phyloP scores from a whole-genome alignment of 1,140 invertebrate genomes.

The Planococcus citri region DNA sequence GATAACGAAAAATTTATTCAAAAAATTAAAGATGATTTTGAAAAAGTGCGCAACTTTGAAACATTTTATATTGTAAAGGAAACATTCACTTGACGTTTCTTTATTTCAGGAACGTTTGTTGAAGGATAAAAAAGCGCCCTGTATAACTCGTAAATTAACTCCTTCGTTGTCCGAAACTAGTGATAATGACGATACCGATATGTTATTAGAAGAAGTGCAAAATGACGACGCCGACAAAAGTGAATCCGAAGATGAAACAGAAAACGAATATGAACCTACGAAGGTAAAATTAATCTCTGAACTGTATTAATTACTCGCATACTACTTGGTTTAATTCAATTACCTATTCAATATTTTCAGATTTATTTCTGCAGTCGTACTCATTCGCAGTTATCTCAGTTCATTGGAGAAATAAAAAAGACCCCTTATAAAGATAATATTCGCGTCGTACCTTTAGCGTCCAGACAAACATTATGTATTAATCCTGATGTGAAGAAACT shows the following conservation, averaged over 20 bases:
- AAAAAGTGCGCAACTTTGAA: too few relatives aligned
- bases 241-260: slow-evolving; percentile 37
- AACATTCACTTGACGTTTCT: not conserved
- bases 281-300: slow-evolving; percentile 14
- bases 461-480: slow-evolving; percentile 82
- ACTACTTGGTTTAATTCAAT: slow-evolving; percentile 15
- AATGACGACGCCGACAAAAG: slow-evolving; percentile 31
- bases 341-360: slow-evolving; percentile 48
- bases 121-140: not conserved
- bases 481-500: slow-evolving; percentile 68
- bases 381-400: slow-evolving; percentile 90
- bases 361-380: slow-evolving; percentile 91
- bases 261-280: slow-evolving; percentile 24
- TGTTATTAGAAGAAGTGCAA: slow-evolving; percentile 28
- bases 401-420: slow-evolving; percentile 78
- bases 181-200: slow-evolving; percentile 4
- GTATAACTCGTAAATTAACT: slow-evolving; percentile 11
- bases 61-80: too few relatives aligned
- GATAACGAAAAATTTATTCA: slow-evolving; percentile 30
- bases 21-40: slow-evolving; percentile 12
- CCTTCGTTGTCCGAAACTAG: not conserved
- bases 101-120: not conserved
- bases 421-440: slow-evolving; percentile 60
- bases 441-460: slow-evolving; percentile 75
- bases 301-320: not conserved